A percentile compares a stretch with the other conserved stretches of the same genome.
Conservation (phyloP, 2,888 invertebrate species). For the Erannis defoliaria region DNA sequence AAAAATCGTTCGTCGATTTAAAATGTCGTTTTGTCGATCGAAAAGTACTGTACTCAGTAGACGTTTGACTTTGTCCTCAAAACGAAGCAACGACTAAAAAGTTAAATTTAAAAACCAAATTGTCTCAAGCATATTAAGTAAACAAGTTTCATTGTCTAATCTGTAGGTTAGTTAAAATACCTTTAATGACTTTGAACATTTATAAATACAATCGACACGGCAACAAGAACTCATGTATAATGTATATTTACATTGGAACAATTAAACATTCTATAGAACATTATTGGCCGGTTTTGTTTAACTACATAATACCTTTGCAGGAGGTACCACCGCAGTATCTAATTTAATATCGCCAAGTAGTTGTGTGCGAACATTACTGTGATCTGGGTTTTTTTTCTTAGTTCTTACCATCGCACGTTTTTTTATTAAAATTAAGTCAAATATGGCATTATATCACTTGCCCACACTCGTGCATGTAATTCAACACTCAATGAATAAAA, state of each 20-base stretch:
- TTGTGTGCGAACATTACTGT: no score
- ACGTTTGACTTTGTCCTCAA: slow-evolving; percentile 39
- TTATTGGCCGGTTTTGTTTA: not conserved
- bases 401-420: no score
- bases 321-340: no score
- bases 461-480: no score
- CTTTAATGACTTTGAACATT: slow-evolving; percentile 13
- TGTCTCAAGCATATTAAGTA: slow-evolving; percentile 7
- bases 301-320: no score
- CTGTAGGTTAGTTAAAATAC: not conserved
- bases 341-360: no score
- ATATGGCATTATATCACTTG: no score
- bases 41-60: slow-evolving; percentile 19
- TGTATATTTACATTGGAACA: slow-evolving; percentile 3
- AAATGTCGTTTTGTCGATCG: no score
- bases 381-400: no score
- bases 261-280: not conserved
- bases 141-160: slow-evolving; percentile 11
- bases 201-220: not conserved
- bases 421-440: no score
- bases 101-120: slow-evolving; percentile 12
- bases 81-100: not conserved
- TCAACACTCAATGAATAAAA: no score
- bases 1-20: no score
- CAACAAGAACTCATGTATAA: slow-evolving; percentile 7